phyloP scores from a whole-genome alignment of 2,113 vertebrate genomes.

The Triplophysa tibetana region DNA sequence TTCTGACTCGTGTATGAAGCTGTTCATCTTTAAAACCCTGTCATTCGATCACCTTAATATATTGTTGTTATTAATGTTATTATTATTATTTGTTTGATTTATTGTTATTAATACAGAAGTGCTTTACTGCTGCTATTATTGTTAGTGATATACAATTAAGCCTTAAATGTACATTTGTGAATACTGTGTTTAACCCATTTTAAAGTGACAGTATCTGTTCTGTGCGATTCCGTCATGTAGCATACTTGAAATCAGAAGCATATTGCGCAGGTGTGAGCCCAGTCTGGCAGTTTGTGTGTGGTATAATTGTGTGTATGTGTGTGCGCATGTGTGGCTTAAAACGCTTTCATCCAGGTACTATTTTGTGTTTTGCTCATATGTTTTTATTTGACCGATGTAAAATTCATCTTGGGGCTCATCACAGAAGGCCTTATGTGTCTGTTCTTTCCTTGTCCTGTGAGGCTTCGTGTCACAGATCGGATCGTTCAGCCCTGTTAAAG shows the following conservation, averaged over 20 bases:
- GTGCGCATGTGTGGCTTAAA: not conserved
- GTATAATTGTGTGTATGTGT: not conserved
- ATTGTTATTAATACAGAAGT: slow-evolving; percentile 78
- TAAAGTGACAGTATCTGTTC: slow-evolving; percentile 78
- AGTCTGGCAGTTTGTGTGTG: slow-evolving; percentile 41
- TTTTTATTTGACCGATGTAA: not conserved
- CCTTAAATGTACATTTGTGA: slow-evolving; percentile 83
- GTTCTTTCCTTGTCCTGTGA: not conserved
- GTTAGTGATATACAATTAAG: slow-evolving; percentile 81
- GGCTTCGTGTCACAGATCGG: not conserved
- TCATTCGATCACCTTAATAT: slow-evolving; percentile 72
- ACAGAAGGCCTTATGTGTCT: slow-evolving; percentile 26
- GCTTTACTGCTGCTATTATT: slow-evolving; percentile 82
- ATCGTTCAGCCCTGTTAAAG: slow-evolving; percentile 8
- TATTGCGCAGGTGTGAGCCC: slow-evolving; percentile 60
- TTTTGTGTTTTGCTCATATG: not conserved
- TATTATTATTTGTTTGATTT: slow-evolving; percentile 63
- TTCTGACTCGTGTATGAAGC: slow-evolving; percentile 44
- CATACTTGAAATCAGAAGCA: slow-evolving; percentile 76
- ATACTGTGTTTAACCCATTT: slow-evolving; percentile 72
- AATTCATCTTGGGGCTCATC: not conserved
- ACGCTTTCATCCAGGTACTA: slow-evolving; percentile 22
- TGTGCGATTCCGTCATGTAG: slow-evolving; percentile 70
- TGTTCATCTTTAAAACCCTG: slow-evolving; percentile 50
- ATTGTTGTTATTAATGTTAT: slow-evolving; percentile 72